Evolutionary conservation across 2,113 vertebrate species (phyloP).

Genomic region (Taxidea taxus): DNA sequence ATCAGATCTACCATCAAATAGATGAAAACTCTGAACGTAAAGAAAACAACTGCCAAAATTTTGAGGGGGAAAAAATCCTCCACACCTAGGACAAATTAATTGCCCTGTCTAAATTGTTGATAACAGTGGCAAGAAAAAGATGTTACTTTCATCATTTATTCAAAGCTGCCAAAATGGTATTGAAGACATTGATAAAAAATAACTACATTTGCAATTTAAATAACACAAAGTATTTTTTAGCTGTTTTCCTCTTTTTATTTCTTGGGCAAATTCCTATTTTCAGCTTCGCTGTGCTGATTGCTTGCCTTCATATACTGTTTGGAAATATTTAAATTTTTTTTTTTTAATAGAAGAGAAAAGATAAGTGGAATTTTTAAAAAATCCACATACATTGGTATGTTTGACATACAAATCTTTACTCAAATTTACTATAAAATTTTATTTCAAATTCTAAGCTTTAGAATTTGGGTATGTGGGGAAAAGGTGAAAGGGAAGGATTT

Average conservation of each 20-base stretch:
- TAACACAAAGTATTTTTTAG: constrained; percentile 41
- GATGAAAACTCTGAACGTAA: neutral
- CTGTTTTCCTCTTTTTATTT: constrained; percentile 25
- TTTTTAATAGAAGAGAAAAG: neutral
- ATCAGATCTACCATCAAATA: neutral
- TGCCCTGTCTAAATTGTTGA: neutral
- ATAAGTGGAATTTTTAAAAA: constrained; percentile 11
- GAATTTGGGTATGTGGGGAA: neutral
- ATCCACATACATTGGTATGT: neutral
- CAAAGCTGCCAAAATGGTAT: constrained; percentile 38
- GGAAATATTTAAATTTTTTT: constrained; percentile 55
- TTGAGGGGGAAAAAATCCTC: neutral
- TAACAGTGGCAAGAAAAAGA: neutral
- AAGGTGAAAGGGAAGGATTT: neutral
- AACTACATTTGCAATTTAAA: constrained; percentile 65
- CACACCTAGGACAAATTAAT: constrained; percentile 57
- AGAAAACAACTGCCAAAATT: constrained; percentile 24
- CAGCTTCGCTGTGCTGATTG: neutral
- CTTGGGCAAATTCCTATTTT: constrained; percentile 36
- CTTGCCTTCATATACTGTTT: constrained; percentile 5
- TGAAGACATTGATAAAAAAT: constrained; percentile 48
- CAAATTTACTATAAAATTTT: constrained; percentile 18
- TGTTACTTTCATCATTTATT: constrained; percentile 49
- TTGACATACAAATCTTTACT: constrained; percentile 29
- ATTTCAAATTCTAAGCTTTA: constrained; percentile 56